Conservation (phyloP, 2,113 vertebrate species). For the Coracopsis vasa region DNA sequence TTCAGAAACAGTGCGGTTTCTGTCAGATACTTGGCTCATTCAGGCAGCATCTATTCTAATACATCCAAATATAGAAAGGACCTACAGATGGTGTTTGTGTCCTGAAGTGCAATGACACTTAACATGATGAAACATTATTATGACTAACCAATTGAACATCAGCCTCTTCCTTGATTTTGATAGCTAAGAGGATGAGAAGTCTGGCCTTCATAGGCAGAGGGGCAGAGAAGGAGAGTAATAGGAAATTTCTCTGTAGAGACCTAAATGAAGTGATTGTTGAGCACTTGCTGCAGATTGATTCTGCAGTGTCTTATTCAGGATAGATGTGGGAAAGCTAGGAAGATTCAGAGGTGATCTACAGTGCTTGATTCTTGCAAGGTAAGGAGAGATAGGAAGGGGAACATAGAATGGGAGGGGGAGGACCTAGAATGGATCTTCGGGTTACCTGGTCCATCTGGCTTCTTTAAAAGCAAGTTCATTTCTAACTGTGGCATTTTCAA, state of each 20-base stretch:
- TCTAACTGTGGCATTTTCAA: not conserved
- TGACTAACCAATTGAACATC: not conserved
- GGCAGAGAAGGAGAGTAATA: not conserved
- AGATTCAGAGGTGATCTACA: not conserved
- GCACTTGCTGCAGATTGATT: not conserved
- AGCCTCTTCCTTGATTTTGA: not conserved
- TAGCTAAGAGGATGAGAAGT: not conserved
- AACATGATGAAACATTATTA: not conserved
- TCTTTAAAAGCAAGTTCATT: not conserved
- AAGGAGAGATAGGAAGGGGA: not conserved
- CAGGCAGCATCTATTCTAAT: not conserved
- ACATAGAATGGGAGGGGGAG: not conserved
- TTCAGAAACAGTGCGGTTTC: not conserved
- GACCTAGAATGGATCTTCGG: not conserved
- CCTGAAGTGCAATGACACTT: conserved; percentile 44
- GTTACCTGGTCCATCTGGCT: not conserved
- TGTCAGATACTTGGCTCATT: conserved; percentile 36
- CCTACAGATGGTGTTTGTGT: conserved; percentile 60
- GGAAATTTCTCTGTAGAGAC: not conserved
- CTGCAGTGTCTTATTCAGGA: not conserved
- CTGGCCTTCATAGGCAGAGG: not conserved
- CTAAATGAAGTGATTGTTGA: not conserved
- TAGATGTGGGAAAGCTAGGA: not conserved
- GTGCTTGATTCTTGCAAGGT: not conserved
- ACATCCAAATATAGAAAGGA: conserved; percentile 10